phyloP scores from a whole-genome alignment of 2,797 vertebrate species.

The Pogonophryne albipinna region DNA sequence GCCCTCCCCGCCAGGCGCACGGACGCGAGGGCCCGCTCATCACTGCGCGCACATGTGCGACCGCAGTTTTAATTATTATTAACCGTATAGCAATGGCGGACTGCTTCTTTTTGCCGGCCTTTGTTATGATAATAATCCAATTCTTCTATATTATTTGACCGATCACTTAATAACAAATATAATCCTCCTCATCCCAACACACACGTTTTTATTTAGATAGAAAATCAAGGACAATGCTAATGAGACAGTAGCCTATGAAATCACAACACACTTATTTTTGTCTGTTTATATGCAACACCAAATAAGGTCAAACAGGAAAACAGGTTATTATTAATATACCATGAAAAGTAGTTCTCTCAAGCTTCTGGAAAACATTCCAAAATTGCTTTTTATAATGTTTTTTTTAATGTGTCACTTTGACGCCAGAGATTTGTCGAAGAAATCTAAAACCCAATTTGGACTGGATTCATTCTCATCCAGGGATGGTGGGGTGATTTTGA shows the following conservation, averaged over 20 bases:
- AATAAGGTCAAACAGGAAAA: slow-evolving; percentile 2
- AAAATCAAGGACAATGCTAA: not conserved
- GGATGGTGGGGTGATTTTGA: not conserved
- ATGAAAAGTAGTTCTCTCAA: not conserved
- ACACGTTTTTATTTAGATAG: too few relatives aligned
- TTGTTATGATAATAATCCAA: too few relatives aligned
- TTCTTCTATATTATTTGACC: too few relatives aligned
- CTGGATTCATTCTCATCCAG: not conserved
- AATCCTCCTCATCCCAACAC: too few relatives aligned
- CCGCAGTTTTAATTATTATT: too few relatives aligned
- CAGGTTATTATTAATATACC: not conserved
- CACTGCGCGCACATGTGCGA: too few relatives aligned
- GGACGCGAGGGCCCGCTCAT: too few relatives aligned
- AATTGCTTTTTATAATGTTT: not conserved
- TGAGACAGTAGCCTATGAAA: not conserved
- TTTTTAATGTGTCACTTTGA: not conserved
- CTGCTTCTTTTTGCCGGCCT: too few relatives aligned
- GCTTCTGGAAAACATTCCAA: not conserved
- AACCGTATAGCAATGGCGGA: too few relatives aligned
- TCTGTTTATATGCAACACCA: not conserved
- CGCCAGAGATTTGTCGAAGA: not conserved
- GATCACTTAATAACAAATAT: too few relatives aligned
- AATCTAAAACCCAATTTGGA: not conserved
- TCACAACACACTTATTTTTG: not conserved
- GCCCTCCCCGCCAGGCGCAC: too few relatives aligned